Evolutionary conservation across 2,888 invertebrate genomes (phyloP), one percentile per base, ranked within the genome.

Genomic region (Venusia cambrica): DNA sequence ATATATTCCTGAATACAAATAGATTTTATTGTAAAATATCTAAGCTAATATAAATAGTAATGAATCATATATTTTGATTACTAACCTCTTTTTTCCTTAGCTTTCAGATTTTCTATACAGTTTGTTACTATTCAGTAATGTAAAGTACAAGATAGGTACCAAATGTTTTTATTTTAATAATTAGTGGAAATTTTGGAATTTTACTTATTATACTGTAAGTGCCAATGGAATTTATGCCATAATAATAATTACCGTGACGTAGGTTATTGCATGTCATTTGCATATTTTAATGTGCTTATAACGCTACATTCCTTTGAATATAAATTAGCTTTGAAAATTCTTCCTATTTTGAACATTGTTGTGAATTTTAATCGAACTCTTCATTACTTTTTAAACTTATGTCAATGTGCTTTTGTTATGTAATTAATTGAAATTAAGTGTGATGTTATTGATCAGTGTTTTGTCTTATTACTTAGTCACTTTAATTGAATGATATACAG

Each of bases 391-490:
- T n/a, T n/a, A n/a, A 13, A 20, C 32, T 18, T 35, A 27, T 33
- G 16, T 41, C 2, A 19, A 32, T 36, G 39, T 45, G 48, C 42
- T 48, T 40, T 36, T 48, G 39, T 33, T 8, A 29, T 42, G 43
- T 48, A 38, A 43, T 48, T 37, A 13, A 44, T 33, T 38, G 10
- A 34, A 34, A 29, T 27, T 24, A n/a, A n/a, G n/a, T n/a, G n/a
- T n/a, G n/a, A n/a, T n/a, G n/a, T n/a, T 17, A 38, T 39, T 25
- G 22, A 37, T 39, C 27, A 36, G 28, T 38, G 14, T 32, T 37
- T 40, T 27, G 24, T 41, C 28, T 22, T 21, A 26, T 5, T 28
- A 27, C 9, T 22, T 11, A 3, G 14, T 11, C 15, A 10, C n/a
- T n/a, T n/a, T n/a, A n/a, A n/a, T n/a, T n/a, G n/a, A n/a, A n/a